Conservation (phyloP, 2,113 vertebrate species). For the Mus spicilegus region DNA sequence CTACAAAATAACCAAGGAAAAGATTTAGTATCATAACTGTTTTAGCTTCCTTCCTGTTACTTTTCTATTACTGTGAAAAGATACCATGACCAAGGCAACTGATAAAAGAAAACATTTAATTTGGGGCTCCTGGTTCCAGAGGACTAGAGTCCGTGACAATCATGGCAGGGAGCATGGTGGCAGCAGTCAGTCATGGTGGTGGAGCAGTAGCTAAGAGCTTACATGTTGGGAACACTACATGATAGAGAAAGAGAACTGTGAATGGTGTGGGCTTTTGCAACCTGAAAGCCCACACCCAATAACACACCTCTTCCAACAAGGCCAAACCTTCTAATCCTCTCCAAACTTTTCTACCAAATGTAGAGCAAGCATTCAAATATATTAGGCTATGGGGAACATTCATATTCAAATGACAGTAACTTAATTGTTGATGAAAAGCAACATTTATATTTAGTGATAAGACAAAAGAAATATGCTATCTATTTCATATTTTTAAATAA, state of each 20-base stretch:
- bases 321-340: not conserved
- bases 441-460: not conserved
- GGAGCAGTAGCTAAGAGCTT: not conserved
- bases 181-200: not conserved
- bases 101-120: not conserved
- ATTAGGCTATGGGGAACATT: not conserved
- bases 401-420: not conserved
- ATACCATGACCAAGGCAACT: not conserved
- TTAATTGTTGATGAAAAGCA: slow-evolving; percentile 22
- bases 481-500: slow-evolving; percentile 35
- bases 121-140: not conserved
- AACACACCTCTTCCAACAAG: not conserved
- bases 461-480: not conserved
- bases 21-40: not conserved
- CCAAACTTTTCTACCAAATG: not conserved
- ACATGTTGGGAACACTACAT: too few species aligned
- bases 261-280: not conserved
- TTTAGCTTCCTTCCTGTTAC: not conserved
- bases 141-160: not conserved
- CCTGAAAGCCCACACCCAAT: not conserved
- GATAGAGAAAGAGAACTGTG: not conserved
- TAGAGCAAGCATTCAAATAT: not conserved
- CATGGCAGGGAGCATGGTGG: not conserved
- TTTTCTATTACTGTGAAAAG: not conserved
- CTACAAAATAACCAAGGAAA: not conserved